Evolutionary conservation across 2,113 vertebrate genomes (phyloP).

Genomic region (Micromys minutus): DNA sequence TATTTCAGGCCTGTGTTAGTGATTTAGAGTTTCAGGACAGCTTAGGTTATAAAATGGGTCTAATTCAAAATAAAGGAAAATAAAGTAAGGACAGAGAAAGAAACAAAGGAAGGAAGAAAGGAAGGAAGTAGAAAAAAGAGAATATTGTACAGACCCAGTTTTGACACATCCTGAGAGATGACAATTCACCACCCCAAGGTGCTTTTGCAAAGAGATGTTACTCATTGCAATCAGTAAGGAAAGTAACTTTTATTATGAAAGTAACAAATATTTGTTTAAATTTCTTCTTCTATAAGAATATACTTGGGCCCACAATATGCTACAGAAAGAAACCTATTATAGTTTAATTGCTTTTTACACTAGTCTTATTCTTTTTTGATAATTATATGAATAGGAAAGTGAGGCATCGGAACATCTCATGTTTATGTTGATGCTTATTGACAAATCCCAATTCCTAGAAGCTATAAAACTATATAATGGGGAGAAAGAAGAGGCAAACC

Average conservation of each 20-base stretch:
- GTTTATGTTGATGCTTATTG: neutral
- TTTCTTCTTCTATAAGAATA: conserved; percentile 2
- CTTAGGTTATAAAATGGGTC: neutral
- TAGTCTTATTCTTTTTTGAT: neutral
- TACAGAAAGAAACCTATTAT: neutral
- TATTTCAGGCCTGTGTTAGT: neutral
- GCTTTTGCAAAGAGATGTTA: neutral
- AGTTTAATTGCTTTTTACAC: neutral
- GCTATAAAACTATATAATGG: neutral
- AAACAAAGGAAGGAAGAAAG: neutral
- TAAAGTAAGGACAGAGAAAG: neutral
- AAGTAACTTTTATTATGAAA: neutral
- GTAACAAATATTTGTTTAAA: neutral
- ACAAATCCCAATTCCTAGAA: neutral
- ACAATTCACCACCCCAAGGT: neutral
- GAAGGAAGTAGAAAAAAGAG: neutral
- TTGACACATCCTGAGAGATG: neutral
- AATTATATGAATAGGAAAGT: neutral
- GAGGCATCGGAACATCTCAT: neutral
- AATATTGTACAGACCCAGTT: neutral
- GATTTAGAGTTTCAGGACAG: neutral
- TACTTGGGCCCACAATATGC: neutral
- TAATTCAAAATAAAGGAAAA: neutral
- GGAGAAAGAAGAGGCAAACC: neutral
- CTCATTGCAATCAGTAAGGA: neutral